phyloP scores from a whole-genome alignment of 2,888 invertebrate genomes.

The Lasioglossum zephyrum region DNA sequence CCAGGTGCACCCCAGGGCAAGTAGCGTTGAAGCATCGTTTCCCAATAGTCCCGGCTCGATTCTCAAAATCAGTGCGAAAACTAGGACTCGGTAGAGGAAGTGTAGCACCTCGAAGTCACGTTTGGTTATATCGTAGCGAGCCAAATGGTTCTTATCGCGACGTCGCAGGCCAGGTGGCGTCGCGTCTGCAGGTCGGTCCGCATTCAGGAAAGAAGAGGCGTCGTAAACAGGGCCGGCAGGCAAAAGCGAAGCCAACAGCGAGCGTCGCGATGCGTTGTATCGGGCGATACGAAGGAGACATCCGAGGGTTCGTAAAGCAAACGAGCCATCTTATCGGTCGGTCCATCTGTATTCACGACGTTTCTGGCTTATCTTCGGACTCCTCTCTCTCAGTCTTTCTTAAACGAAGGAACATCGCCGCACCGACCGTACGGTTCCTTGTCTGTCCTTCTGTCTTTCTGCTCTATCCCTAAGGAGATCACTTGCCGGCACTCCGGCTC shows the following conservation, averaged over 20 bases:
- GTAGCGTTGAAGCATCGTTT: not conserved
- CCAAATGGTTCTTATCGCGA: conserved; percentile 44
- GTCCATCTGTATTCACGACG: conserved; percentile 82
- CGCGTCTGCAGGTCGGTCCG: conserved; percentile 17
- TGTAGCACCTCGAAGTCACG: conserved; percentile 15
- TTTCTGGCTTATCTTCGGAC: conserved; percentile 76
- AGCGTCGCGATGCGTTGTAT: conserved; percentile 46
- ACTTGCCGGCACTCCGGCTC: conserved; percentile 66
- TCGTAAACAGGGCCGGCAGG: conserved; percentile 62
- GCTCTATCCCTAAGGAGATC: conserved; percentile 59
- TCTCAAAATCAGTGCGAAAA: not conserved
- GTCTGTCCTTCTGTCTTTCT: conserved; percentile 43
- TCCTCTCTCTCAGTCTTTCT: conserved; percentile 24
- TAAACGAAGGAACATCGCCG: conserved; percentile 19
- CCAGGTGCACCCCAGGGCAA: not conserved
- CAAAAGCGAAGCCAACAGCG: conserved; percentile 64
- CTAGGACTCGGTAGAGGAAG: not conserved
- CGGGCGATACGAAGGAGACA: conserved; percentile 56
- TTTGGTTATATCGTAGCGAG: conserved; percentile 8
- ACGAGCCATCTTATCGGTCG: conserved; percentile 76
- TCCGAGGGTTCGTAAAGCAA: conserved; percentile 74
- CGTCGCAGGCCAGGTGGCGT: conserved; percentile 7
- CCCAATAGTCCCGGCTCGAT: not conserved
- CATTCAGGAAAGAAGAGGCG: conserved; percentile 50
- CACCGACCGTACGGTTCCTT: not conserved